Evolutionary conservation across 2,113 vertebrate genomes (phyloP).

Genomic region (Sebastes fasciatus): DNA sequence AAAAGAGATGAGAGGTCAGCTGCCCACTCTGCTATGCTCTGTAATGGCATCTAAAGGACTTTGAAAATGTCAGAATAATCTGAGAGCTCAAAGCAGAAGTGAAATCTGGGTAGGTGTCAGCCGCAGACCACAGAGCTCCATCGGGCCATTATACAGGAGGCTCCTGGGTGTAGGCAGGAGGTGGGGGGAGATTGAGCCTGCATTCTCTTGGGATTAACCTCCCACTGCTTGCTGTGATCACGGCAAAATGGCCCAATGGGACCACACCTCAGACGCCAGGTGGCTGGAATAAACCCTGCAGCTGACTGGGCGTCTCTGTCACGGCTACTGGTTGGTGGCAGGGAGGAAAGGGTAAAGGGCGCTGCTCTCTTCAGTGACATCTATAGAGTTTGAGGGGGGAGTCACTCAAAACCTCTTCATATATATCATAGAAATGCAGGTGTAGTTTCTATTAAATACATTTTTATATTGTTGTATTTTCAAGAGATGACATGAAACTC

Average conservation of each 20-base stretch:
- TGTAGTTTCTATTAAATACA: conserved; percentile 8
- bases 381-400: not conserved
- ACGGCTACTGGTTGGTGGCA: conserved; percentile 30
- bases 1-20: conserved; percentile 23
- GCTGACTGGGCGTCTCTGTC: conserved; percentile 40
- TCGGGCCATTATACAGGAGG: conserved; percentile 57
- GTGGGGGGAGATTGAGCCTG: conserved; percentile 71
- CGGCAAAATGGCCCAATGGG: conserved; percentile 74
- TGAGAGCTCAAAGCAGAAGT: conserved; percentile 36
- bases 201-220: conserved; percentile 81
- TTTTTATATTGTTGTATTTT: conserved; percentile 24
- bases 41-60: conserved; percentile 19
- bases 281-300: conserved; percentile 58
- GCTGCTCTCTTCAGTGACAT: not conserved
- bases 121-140: conserved; percentile 44
- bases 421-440: conserved; percentile 8
- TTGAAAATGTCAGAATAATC: conserved; percentile 40
- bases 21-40: conserved; percentile 7
- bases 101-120: conserved; percentile 56
- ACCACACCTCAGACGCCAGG: conserved; percentile 58
- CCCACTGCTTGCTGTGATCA: conserved; percentile 78
- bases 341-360: not conserved
- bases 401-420: not conserved
- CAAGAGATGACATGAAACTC: conserved; percentile 37
- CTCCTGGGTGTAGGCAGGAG: conserved; percentile 66